Conservation (phyloP, 37 sponge, comb jelly and placozoan species). For the Tethya wilhelma region DNA sequence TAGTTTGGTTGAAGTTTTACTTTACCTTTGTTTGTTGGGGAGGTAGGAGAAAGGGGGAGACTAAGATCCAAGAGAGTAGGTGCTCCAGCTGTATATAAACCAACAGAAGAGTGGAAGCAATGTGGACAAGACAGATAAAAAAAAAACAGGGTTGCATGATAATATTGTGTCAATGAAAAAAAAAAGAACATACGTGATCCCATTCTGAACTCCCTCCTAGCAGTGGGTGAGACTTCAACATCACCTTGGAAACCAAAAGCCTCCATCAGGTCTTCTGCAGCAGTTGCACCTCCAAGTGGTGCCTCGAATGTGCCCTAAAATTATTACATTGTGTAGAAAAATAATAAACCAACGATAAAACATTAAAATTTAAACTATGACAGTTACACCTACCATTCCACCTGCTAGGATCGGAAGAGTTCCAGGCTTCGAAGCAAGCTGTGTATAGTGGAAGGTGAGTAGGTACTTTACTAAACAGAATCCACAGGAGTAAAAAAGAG, state of each 20-base stretch:
- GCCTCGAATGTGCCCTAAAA: conserved; percentile 3
- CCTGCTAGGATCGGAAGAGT: conserved; percentile 12
- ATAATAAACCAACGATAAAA: background rate
- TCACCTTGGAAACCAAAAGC: conserved; percentile 48
- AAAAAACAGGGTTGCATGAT: no score
- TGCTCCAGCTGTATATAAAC: no score
- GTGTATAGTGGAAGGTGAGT: background rate
- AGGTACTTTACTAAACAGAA: background rate
- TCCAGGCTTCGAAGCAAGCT: conserved; percentile 6
- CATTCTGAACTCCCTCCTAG: background rate
- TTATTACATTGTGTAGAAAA: background rate
- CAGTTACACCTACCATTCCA: conserved; percentile 8
- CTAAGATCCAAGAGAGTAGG: conserved; percentile 49
- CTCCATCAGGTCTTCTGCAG: conserved; percentile 41
- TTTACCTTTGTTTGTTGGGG: conserved; percentile 8
- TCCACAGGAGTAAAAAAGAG: background rate
- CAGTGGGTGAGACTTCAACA: background rate
- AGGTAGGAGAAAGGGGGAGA: conserved; percentile 20
- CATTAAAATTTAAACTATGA: background rate
- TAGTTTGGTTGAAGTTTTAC: background rate
- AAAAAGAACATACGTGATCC: conserved; percentile 23
- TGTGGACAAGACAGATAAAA: no score
- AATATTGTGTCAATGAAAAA: no score
- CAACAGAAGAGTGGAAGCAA: no score
- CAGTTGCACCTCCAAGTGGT: conserved; percentile 32